Conservation (phyloP, 1,140 invertebrate genomes). For the Sycophaga agraensis region DNA sequence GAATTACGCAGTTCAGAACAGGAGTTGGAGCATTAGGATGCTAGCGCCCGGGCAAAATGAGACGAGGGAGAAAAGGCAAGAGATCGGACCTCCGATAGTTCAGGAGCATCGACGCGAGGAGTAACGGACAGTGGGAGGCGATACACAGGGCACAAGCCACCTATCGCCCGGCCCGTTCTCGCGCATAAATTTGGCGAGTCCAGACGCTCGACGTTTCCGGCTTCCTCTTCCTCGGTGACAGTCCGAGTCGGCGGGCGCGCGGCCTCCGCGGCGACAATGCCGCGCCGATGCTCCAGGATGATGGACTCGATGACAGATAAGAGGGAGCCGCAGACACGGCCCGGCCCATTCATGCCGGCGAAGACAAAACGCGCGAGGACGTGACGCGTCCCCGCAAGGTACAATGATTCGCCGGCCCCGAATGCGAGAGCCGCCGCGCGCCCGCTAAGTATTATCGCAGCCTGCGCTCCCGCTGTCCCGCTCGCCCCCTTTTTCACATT, state of each 20-base stretch:
- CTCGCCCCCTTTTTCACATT: conserved; percentile 22
- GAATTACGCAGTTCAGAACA: too few species aligned
- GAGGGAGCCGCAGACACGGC: conserved; percentile 28
- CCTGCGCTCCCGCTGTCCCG: too few species aligned
- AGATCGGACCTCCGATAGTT: background rate
- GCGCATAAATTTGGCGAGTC: conserved; percentile 34
- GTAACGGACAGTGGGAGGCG: background rate
- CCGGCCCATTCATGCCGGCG: conserved; percentile 49
- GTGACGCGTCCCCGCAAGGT: conserved; percentile 28
- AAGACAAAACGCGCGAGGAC: conserved; percentile 52
- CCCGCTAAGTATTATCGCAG: conserved; percentile 38
- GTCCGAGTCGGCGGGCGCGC: too few species aligned
- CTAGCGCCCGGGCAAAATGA: too few species aligned
- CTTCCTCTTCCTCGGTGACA: conserved; percentile 52
- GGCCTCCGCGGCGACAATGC: conserved; percentile 25
- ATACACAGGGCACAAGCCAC: background rate
- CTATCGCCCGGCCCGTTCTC: background rate
- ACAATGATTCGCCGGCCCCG: conserved; percentile 34
- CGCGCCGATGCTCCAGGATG: conserved; percentile 38
- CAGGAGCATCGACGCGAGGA: background rate
- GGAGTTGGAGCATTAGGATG: too few species aligned
- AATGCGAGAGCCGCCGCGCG: too few species aligned
- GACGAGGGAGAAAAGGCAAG: background rate
- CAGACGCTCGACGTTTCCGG: conserved; percentile 48
- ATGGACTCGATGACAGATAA: conserved; percentile 55